Percentiles rank a stretch among this genome's conserved stretches.
Evolutionary conservation across 2,113 vertebrate species (phyloP).

Genomic region (Zapornia atra): DNA sequence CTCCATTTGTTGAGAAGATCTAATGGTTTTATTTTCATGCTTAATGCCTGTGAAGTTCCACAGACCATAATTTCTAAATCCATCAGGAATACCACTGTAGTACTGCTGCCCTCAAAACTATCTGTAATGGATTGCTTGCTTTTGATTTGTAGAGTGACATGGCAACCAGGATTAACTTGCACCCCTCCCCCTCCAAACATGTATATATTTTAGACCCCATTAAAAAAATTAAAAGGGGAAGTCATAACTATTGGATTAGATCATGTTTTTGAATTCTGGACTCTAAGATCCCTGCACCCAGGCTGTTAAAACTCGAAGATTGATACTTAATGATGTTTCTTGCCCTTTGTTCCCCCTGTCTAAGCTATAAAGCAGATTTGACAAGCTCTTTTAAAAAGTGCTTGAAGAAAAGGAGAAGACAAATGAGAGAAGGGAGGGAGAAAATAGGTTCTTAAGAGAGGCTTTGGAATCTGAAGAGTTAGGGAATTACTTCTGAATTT

Average conservation of each 20-base stretch:
- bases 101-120: constrained; percentile 48
- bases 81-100: constrained; percentile 50
- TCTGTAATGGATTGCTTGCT: constrained; percentile 64
- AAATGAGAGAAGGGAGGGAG: not conserved
- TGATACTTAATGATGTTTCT: constrained; percentile 59
- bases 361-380: constrained; percentile 57
- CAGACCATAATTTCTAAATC: constrained; percentile 73
- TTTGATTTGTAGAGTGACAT: constrained; percentile 76
- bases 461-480: not conserved
- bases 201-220: constrained; percentile 48
- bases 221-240: constrained; percentile 64
- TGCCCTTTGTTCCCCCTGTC: constrained; percentile 43
- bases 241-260: constrained; percentile 44
- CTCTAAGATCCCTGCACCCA: not conserved
- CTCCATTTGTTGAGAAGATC: constrained; percentile 68
- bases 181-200: not conserved
- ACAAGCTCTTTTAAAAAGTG: constrained; percentile 27
- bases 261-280: not conserved
- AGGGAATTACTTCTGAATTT: not conserved
- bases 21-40: constrained; percentile 73
- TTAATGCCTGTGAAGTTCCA: constrained; percentile 66
- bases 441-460: not conserved
- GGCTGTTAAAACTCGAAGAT: constrained; percentile 19
- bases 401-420: constrained; percentile 35
- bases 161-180: constrained; percentile 60